phyloP scores from a whole-genome alignment of 2,888 invertebrate genomes.

The Epirrhoe alternata region DNA sequence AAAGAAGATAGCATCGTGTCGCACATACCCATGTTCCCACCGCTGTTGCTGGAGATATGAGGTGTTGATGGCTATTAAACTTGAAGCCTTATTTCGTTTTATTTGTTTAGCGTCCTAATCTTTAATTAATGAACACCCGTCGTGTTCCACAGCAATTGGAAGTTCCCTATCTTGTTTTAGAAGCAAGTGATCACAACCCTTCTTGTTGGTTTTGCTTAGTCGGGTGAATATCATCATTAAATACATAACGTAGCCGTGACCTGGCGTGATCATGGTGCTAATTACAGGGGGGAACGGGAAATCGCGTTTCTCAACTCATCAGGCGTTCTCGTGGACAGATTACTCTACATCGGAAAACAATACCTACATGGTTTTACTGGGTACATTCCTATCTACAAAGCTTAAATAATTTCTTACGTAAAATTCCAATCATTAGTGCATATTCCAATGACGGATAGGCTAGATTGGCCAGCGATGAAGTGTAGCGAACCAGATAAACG shows the following conservation, averaged over 20 bases:
- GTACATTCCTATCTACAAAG: neutral
- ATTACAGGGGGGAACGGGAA: too few relatives aligned
- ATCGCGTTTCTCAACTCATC: too few relatives aligned
- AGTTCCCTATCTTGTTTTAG: too few relatives aligned
- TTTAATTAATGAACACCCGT: neutral
- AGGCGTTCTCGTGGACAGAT: too few relatives aligned
- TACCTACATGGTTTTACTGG: too few relatives aligned
- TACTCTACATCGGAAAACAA: too few relatives aligned
- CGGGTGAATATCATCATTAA: too few relatives aligned
- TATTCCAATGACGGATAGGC: constrained; percentile 2
- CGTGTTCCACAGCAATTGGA: neutral
- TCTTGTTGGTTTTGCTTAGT: too few relatives aligned
- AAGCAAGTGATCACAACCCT: too few relatives aligned
- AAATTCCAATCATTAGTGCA: neutral
- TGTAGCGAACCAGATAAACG: constrained; percentile 28
- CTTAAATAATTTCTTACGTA: neutral
- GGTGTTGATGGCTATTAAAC: neutral
- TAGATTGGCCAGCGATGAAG: constrained; percentile 22
- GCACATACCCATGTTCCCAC: neutral
- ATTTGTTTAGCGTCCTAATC: neutral
- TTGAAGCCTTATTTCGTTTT: neutral
- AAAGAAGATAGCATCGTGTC: neutral
- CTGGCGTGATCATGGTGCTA: too few relatives aligned
- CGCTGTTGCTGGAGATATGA: neutral
- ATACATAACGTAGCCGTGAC: too few relatives aligned